phyloP scores from a whole-genome alignment of 2,113 vertebrate genomes.

The Holacanthus passer region DNA sequence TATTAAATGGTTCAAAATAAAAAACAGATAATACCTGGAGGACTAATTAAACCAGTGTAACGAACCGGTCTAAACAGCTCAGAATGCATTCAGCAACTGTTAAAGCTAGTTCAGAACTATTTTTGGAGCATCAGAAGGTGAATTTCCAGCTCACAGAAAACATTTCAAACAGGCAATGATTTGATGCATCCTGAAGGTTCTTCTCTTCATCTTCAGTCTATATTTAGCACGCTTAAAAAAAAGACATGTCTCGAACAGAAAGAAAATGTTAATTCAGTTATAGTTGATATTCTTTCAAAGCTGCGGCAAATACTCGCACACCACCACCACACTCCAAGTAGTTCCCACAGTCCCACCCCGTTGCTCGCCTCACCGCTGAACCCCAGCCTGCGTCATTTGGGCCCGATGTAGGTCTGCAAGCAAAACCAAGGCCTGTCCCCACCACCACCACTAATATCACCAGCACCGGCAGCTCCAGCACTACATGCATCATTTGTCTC shows the following conservation, averaged over 20 bases:
- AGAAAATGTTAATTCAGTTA: slow-evolving; percentile 12
- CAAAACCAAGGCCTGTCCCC: slow-evolving; percentile 59
- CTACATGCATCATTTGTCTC: slow-evolving; percentile 44
- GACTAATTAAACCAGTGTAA: slow-evolving; percentile 14
- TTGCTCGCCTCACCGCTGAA: slow-evolving; percentile 69
- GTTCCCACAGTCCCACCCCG: slow-evolving; percentile 77
- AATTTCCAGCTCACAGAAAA: neutral
- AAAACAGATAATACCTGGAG: neutral
- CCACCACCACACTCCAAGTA: slow-evolving; percentile 36
- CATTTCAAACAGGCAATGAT: neutral
- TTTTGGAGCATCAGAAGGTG: neutral
- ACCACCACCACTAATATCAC: slow-evolving; percentile 68
- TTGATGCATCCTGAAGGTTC: neutral
- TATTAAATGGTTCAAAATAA: slow-evolving; percentile 10
- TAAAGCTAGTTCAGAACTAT: neutral
- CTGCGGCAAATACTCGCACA: slow-evolving; percentile 52
- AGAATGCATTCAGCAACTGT: neutral
- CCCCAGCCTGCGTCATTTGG: slow-evolving; percentile 79
- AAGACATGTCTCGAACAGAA: neutral
- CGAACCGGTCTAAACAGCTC: neutral
- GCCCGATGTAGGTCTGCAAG: slow-evolving; percentile 56
- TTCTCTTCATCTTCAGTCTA: neutral
- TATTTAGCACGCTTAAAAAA: slow-evolving; percentile 38
- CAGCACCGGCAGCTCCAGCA: slow-evolving; percentile 39
- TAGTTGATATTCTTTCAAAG: slow-evolving; percentile 46